A percentile compares a stretch with the other conserved stretches of the same genome.
Evolutionary conservation across 2,113 vertebrate species (phyloP).

Genomic region (Hippocampus barbouri): DNA sequence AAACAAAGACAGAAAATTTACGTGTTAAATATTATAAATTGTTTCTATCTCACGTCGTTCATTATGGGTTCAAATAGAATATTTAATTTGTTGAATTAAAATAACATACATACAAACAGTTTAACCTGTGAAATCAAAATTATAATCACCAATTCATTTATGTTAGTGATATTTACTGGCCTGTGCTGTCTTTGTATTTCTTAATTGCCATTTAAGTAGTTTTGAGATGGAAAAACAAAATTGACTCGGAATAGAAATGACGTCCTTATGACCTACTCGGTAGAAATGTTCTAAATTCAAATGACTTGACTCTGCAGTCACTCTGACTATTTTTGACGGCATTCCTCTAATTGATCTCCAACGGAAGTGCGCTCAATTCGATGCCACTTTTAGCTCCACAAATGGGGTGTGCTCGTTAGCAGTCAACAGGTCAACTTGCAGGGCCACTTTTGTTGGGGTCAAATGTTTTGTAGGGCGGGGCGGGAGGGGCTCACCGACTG

Average conservation of each 20-base stretch:
- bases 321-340: neutral
- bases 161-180: neutral
- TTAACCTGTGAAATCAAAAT: neutral
- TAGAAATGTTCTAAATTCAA: neutral
- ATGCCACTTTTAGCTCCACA: slow-evolving; percentile 17
- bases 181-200: neutral
- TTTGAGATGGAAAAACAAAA: neutral
- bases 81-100: neutral
- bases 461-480: slow-evolving; percentile 21
- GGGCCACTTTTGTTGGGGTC: slow-evolving; percentile 27
- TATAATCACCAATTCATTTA: neutral
- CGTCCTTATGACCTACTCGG: neutral
- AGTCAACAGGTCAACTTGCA: slow-evolving; percentile 22
- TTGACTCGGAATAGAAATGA: neutral
- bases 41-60: neutral
- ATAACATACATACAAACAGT: neutral
- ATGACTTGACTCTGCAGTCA: neutral
- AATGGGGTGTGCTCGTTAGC: slow-evolving; percentile 7
- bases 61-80: neutral
- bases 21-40: neutral
- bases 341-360: slow-evolving; percentile 4
- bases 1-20: neutral
- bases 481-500: slow-evolving; percentile 23
- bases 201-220: neutral
- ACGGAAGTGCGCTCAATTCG: slow-evolving; percentile 15